phyloP scores from a whole-genome alignment of 2,797 vertebrate genomes.

The Eptatretus atami region DNA sequence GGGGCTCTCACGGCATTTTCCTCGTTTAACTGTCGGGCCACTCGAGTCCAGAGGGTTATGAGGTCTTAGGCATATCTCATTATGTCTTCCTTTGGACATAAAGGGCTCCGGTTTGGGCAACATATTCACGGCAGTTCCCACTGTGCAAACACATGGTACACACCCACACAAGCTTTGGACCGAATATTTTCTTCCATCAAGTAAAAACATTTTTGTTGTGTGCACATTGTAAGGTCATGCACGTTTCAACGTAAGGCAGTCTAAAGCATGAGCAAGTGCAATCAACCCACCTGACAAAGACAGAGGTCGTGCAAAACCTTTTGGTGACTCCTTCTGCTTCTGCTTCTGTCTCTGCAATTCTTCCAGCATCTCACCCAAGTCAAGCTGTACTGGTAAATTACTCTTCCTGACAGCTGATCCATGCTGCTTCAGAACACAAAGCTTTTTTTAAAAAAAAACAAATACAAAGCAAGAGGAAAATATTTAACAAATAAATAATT shows the following conservation, averaged over 20 bases:
- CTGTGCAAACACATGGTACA: slow-evolving; percentile 15
- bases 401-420: slow-evolving; percentile 92
- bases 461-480: not conserved
- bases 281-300: too few relatives aligned
- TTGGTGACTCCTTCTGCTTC: slow-evolving; percentile 10
- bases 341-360: slow-evolving; percentile 83
- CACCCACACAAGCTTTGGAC: too few relatives aligned
- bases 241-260: too few relatives aligned
- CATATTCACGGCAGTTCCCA: slow-evolving; percentile 50
- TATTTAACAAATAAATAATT: not conserved
- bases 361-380: slow-evolving; percentile 81
- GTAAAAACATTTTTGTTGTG: too few relatives aligned
- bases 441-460: not conserved
- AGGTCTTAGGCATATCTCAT: slow-evolving; percentile 20
- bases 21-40: slow-evolving; percentile 52
- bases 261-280: too few relatives aligned
- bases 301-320: too few relatives aligned
- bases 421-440: slow-evolving; percentile 17
- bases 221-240: too few relatives aligned
- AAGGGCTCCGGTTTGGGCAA: slow-evolving; percentile 19
- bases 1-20: slow-evolving; percentile 70
- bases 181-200: too few relatives aligned
- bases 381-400: slow-evolving; percentile 65
- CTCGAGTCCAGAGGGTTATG: slow-evolving; percentile 58
- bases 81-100: slow-evolving; percentile 21